Conservation (phyloP, 2,113 vertebrate species). For the Falcunculus frontatus region DNA sequence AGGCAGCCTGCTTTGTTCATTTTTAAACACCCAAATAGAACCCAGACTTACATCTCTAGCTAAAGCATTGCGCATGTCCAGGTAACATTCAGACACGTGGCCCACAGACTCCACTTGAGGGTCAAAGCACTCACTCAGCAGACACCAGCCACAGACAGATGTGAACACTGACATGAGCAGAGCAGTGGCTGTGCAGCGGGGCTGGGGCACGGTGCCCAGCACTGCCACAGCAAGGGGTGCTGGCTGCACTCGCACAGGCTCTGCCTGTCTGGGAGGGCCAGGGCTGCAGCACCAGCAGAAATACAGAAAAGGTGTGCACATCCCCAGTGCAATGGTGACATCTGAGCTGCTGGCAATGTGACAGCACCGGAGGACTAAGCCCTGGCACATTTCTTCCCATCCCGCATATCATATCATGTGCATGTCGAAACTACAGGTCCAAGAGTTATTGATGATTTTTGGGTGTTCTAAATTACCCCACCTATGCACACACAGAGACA, state of each 20-base stretch:
- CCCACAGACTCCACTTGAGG: neutral
- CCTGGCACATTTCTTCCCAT: neutral
- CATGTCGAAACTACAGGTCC: neutral
- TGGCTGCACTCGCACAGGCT: accelerated
- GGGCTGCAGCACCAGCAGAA: neutral
- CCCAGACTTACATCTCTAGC: neutral
- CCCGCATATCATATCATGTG: accelerated
- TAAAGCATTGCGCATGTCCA: neutral
- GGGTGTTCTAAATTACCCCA: neutral
- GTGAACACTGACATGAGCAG: accelerated
- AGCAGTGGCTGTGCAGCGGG: neutral
- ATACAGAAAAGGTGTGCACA: accelerated
- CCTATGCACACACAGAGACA: neutral
- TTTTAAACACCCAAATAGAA: neutral
- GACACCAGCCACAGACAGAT: too few relatives aligned
- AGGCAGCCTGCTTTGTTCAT: neutral
- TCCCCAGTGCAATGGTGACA: accelerated
- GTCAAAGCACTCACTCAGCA: neutral
- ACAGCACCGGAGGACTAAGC: accelerated
- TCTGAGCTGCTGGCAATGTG: neutral
- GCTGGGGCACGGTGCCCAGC: neutral
- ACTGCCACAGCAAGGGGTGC: neutral
- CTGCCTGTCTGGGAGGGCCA: neutral
- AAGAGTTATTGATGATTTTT: neutral
- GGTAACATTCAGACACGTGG: accelerated